Conservation (phyloP, 2,888 invertebrate genomes). For the Ectemnius continuus region DNA sequence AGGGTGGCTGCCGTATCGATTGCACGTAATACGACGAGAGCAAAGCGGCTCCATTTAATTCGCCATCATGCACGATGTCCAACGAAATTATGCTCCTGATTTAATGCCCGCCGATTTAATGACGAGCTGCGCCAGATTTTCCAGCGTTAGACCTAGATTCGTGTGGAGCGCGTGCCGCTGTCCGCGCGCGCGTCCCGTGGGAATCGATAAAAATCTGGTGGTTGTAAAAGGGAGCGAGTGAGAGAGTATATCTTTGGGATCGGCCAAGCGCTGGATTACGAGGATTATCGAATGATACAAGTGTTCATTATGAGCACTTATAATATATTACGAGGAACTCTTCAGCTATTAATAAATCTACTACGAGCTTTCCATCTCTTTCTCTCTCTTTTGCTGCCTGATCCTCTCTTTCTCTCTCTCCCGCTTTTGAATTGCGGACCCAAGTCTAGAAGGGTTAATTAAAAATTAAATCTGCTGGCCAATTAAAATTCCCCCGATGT, state of each 20-base stretch:
- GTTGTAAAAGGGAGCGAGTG: too few species aligned
- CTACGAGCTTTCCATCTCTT: neutral
- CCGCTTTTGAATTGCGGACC: neutral
- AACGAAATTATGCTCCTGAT: conserved; percentile 17
- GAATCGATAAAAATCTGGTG: too few species aligned
- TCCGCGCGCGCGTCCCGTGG: too few species aligned
- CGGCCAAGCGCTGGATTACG: too few species aligned
- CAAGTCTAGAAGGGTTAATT: neutral
- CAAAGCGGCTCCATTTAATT: conserved; percentile 23
- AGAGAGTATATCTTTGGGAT: too few species aligned
- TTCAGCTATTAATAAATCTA: neutral
- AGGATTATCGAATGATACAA: too few species aligned
- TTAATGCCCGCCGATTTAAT: conserved; percentile 6
- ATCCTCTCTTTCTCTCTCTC: too few species aligned
- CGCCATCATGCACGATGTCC: conserved; percentile 5
- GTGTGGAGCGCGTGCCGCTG: too few species aligned
- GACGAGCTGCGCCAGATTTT: too few species aligned
- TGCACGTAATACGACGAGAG: neutral
- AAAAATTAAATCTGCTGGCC: neutral
- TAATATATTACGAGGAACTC: neutral
- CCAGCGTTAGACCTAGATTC: too few species aligned
- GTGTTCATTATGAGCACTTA: too few species aligned
- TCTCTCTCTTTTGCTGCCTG: too few species aligned
- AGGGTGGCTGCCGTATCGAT: conserved; percentile 1
- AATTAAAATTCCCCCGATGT: neutral